phyloP scores from a whole-genome alignment of 2,888 invertebrate species.

The Pimpla rufipes region DNA sequence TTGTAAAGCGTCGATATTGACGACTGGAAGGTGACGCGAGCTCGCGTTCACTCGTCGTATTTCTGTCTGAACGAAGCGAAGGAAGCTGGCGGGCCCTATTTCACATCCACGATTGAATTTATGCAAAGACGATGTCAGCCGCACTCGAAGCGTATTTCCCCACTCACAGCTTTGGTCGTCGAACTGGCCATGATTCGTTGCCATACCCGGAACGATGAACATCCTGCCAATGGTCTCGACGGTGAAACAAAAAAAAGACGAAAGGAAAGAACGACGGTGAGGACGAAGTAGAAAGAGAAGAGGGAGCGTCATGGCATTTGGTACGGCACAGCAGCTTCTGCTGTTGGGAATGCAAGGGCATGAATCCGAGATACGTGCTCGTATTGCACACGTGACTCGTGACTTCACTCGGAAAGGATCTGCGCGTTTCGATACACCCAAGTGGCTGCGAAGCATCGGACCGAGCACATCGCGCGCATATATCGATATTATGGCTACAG shows the following conservation, averaged over 20 bases:
- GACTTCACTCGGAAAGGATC: conserved; percentile 39
- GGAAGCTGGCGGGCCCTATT: conserved; percentile 47
- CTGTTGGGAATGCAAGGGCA: conserved; percentile 78
- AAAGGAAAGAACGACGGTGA: conserved; percentile 64
- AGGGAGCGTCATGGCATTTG: conserved; percentile 79
- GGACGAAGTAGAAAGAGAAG: conserved; percentile 18
- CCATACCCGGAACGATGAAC: conserved; percentile 31
- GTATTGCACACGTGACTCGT: conserved; percentile 44
- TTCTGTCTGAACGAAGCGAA: neutral
- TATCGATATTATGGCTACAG: conserved; percentile 6
- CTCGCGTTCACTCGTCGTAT: conserved; percentile 21
- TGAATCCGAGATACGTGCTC: conserved; percentile 55
- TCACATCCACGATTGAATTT: conserved; percentile 72
- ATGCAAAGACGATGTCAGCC: conserved; percentile 66
- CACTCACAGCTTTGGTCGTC: conserved; percentile 3
- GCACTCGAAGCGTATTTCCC: conserved; percentile 49
- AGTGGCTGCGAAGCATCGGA: conserved; percentile 27
- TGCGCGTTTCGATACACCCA: conserved; percentile 39
- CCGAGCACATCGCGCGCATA: neutral
- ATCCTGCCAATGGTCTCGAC: conserved; percentile 14
- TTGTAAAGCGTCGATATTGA: conserved; percentile 22
- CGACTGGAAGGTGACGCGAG: conserved; percentile 1
- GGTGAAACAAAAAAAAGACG: conserved; percentile 17
- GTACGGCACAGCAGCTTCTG: conserved; percentile 63
- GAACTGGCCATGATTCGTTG: conserved; percentile 28